Evolutionary conservation across 35 echinoderm and acorn worm species (phyloP), one percentile per base, ranked within the genome.

Genomic region (Apostichopus japonicus): DNA sequence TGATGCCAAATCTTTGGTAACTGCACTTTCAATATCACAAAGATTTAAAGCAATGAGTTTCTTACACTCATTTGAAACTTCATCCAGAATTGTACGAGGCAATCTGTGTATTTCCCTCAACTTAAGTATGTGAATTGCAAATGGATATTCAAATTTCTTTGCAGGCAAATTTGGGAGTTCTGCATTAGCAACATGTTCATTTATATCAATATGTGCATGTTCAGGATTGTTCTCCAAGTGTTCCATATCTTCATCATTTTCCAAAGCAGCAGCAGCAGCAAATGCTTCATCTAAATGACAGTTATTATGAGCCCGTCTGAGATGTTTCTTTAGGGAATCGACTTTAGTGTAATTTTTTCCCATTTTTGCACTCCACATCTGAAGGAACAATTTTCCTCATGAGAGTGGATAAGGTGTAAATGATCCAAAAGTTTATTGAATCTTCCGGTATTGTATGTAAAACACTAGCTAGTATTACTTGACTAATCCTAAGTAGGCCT

Each of bases 21-120:
- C 19, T 8, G 17, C 75, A n/a, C 19, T 27, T 77, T 77, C 75
- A 77, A 77, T 77, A 77, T 77, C 75, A 77, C 10, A 17, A 77
- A 77, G 75, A 77, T 77, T 77, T 27, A 19, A 27, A 77, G 75
- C 75, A 77, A 77, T 8, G 17, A 77, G 75, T 77, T 77, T 77
- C 5, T 77, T 77, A 4, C 21, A 77, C 19, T 77, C 75, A 77
- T 77, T n/a, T 77, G 17, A 77, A 77, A 77, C 75, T 61, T 61
- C 57, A 61, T 61, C 57, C 13, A 61, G 1, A 61, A 61, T 61
- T 61, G 57, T 61, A 10, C 57, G 57, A 8, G 57, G 57, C 13
- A 61, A 61, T 61, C 8, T 61, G 57, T 10, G 57, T 10, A 61
- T 61, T 61, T 11, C 7, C 57, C 57, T 61, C 57, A 61, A 61